Percentiles rank a stretch among this genome's conserved stretches.
phyloP scores from a whole-genome alignment of 2,797 vertebrate species.

The Kryptolebias ocellatus region DNA sequence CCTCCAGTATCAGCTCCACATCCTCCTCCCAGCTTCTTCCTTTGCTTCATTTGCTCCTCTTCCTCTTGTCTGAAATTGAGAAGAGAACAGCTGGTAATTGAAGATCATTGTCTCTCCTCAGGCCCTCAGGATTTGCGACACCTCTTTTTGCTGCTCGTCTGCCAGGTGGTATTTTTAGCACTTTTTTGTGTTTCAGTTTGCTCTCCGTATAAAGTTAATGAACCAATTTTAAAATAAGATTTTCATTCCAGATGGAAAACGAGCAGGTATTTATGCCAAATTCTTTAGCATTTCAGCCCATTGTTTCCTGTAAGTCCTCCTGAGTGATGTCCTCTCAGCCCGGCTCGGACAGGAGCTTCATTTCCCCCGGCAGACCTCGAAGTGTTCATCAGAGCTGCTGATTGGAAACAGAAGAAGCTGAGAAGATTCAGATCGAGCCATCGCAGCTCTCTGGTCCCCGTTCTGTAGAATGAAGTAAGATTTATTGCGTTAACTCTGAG shows the following conservation, averaged over 20 bases:
- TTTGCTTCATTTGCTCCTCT: conserved; percentile 43
- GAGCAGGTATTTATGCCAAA: conserved; percentile 65
- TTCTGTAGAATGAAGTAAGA: conserved; percentile 16
- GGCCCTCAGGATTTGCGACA: conserved; percentile 79
- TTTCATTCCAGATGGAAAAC: conserved; percentile 77
- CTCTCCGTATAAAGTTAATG: conserved; percentile 67
- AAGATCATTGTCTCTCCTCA: conserved; percentile 85
- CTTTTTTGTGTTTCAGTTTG: conserved; percentile 55
- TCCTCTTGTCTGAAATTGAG: conserved; percentile 82
- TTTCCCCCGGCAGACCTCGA: conserved; percentile 59
- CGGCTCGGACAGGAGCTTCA: conserved; percentile 60
- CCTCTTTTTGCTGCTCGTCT: conserved; percentile 68
- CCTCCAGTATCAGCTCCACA: not conserved
- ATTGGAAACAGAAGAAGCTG: conserved; percentile 25
- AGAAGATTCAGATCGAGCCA: conserved; percentile 51
- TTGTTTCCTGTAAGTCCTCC: conserved; percentile 58
- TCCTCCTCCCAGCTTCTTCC: conserved; percentile 17
- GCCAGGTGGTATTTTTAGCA: conserved; percentile 58
- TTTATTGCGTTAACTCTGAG: not conserved
- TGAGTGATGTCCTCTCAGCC: conserved; percentile 66
- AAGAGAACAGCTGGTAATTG: conserved; percentile 84
- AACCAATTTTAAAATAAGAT: conserved; percentile 79
- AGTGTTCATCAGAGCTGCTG: conserved; percentile 6
- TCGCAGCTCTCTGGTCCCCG: conserved; percentile 19
- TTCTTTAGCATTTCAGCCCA: conserved; percentile 50